Evolutionary conservation across 2,888 invertebrate species (phyloP).

Genomic region (Macrosoma leucophasiata): DNA sequence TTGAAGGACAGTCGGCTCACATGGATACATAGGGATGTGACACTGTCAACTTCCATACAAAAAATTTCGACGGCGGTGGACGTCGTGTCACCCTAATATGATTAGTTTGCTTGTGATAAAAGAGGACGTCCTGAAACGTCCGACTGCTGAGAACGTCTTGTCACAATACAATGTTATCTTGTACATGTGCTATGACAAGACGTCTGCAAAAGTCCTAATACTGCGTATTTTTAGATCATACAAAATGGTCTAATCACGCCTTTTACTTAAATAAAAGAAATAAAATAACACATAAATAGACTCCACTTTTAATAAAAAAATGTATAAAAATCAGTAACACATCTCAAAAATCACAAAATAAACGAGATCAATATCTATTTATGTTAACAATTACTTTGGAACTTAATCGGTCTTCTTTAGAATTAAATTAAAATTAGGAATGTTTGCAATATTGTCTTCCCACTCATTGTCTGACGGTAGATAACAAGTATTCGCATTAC

Average conservation of each 20-base stretch:
- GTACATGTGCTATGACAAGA: slow-evolving; percentile 1
- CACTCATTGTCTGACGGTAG: slow-evolving; percentile 5
- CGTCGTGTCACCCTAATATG: slow-evolving; percentile 1
- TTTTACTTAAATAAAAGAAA: slow-evolving; percentile 1
- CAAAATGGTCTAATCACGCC: not conserved
- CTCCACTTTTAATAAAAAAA: slow-evolving; percentile 1
- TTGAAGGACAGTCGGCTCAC: slow-evolving; percentile 1
- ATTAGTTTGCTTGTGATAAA: slow-evolving; percentile 2
- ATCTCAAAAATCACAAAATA: no score
- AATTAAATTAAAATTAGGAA: slow-evolving; percentile 7
- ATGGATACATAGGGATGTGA: not conserved
- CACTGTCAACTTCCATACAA: slow-evolving; percentile 3
- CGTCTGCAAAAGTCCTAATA: slow-evolving; percentile 1
- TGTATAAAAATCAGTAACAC: no score
- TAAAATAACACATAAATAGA: slow-evolving; percentile 1
- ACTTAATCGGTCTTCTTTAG: no score
- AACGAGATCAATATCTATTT: no score
- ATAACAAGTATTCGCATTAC: slow-evolving; percentile 1
- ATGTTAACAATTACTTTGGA: no score
- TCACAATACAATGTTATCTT: slow-evolving; percentile 1
- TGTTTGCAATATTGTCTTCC: slow-evolving; percentile 4
- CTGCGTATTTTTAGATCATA: not conserved
- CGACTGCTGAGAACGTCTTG: slow-evolving; percentile 1
- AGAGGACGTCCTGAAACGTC: slow-evolving; percentile 1
- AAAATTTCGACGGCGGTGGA: slow-evolving; percentile 3